Base-by-base conservation (phyloP, 37 sponge, comb jelly and placozoan species). In the Trichoplax adhaerens region DNA sequence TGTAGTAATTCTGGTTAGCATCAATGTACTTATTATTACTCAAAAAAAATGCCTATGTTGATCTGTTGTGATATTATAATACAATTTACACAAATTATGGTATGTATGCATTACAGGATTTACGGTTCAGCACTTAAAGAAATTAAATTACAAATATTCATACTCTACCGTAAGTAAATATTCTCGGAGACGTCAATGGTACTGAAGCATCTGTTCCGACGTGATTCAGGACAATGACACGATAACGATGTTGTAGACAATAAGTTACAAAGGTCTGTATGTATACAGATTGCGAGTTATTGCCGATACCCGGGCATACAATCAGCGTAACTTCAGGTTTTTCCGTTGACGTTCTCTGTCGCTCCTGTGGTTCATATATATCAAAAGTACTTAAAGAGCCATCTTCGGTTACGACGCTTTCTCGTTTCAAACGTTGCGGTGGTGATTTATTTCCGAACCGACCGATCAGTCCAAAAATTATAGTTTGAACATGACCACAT, bases 101-200 rank as follows among this genome's bases (percentile, higher is more conserved):
- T 29, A 29, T 29, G 29, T 29, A 29, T 29, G 29, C 29, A 29
- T 29, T 29, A 29, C 29, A 29, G 29, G 29, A 29, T 29, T 29
- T 29, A 29, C 29, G 29, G 29, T 29, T 29, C 29, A 60, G 62
- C 62, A 60, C 12, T 60, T 12, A 12, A 60, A 12, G 12, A 12
- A 60, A 10, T 60, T 12, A 60, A 60, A 12, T 60, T 10, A 60
- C 12, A 12, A 60, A 60, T 12, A 65, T 50, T 8, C 65, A 74
- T n/a, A 52, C 73, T 82, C 65, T 55, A 88, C 94, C 94, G 64
- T 90, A 90, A 6, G 91, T 83, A 70, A 86, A 93, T 55, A 93
- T 79, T 29, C 94, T 75, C 51, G 60, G 56, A 48, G 77, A 77
- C 5, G 87, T 88, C 8, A 93, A 50, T 10, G 76, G 66, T 4